phyloP scores from a whole-genome alignment of 2,797 vertebrate species.

The Malurus leucopterus region DNA sequence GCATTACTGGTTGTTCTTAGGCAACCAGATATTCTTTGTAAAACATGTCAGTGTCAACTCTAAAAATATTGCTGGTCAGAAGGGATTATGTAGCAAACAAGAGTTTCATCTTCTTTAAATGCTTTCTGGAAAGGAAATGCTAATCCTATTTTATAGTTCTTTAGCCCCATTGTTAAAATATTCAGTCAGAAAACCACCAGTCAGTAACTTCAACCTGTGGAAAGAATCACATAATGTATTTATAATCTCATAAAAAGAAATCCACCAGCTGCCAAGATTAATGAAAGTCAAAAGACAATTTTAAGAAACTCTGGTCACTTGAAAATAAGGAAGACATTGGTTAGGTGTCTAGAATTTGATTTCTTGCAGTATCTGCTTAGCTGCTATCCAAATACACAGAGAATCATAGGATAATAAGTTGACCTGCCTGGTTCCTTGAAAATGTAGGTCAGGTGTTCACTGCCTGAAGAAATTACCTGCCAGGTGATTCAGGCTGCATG shows the following conservation, averaged over 20 bases:
- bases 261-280: neutral
- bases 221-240: neutral
- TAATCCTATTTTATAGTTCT: neutral
- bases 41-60: neutral
- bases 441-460: slow-evolving; percentile 4
- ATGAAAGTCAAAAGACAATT: neutral
- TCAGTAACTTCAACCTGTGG: neutral
- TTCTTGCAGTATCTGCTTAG: neutral
- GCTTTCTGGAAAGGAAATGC: neutral
- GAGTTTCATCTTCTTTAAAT: neutral
- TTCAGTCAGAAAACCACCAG: neutral
- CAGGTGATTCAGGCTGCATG: neutral
- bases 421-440: neutral
- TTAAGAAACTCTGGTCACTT: neutral
- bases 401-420: neutral
- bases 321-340: neutral
- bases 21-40: neutral
- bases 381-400: neutral
- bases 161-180: neutral
- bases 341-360: neutral
- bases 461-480: slow-evolving; percentile 8
- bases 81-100: neutral
- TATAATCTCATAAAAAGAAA: neutral
- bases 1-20: neutral
- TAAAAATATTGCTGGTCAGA: neutral